Base-by-base conservation (phyloP, 37 sponge, comb jelly and placozoan species). In the Mnemiopsis leidyi region DNA sequence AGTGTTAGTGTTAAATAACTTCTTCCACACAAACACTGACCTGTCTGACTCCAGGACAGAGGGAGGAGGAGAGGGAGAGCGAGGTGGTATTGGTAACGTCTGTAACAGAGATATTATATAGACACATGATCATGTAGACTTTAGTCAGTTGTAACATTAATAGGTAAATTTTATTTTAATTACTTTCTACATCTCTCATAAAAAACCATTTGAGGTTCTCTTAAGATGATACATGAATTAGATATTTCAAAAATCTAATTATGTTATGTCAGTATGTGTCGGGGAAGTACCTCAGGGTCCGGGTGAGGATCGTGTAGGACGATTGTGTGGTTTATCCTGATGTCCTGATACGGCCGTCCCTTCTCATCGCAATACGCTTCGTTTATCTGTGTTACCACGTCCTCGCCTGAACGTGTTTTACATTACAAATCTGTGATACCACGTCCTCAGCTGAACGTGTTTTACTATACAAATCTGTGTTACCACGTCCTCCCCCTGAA, bases 261-360 rank as follows among this genome's bases (percentile, higher is more conserved):
- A n/a, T n/a, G n/a, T n/a, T n/a, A n/a, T n/a, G n/a, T n/a, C n/a
- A n/a, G n/a, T n/a, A n/a, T n/a, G n/a, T n/a, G n/a, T n/a, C n/a
- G n/a, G n/a, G n/a, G n/a, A 33, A 76, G 16, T 83, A 96, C 96
- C 68, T 93, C 94, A 25, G 95, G 96, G 69, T 98, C 99, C 23
- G 82, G 92, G 94, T 94, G 97, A 0, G 99, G 99, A 38, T 98
- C 99, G 23, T 98, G 97, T 23, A 98, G 95, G 0, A 98, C 61
- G 0, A 98, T 93, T n/a, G 99, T 98, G 92, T 98, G 99, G 38
- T 95, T 93, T 20, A 98, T 96, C 38, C 96, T 92, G 36, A 98
- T 97, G 39, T 98, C 99, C 48, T 96, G 96, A 79, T 92, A 97
- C 18, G 99, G 99, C 28, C 94, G 93, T 3, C 95, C 95, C 30